Evolutionary conservation across 2,888 invertebrate genomes (phyloP), one percentile per base, ranked within the genome.

Genomic region (Seira sanloemensis): DNA sequence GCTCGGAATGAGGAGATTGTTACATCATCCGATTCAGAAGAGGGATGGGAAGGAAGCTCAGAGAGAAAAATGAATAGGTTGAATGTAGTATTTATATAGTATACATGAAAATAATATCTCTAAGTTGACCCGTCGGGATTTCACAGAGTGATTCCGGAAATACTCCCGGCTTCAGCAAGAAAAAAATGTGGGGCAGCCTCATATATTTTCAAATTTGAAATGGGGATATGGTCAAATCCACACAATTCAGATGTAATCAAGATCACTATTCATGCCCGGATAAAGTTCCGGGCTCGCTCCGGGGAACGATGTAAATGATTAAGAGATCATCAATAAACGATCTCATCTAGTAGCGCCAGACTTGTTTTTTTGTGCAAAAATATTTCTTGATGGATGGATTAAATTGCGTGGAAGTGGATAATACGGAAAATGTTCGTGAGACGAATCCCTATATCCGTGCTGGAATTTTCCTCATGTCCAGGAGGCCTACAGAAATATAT

Each of bases 241-340:
- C 67, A 26, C n/a, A 62, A 27, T 26, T 78, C 12, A 9, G 18
- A 16, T 68, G 26, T 27, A 37, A 69, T 69, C 12, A 37, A 37
- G 37, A 27, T 69, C 46, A 1, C 73, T 71, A 72, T 80, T 74
- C 80, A 72, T 74, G 67, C 80, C 80, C 68, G 74, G 74, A n/a
- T n/a, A 80, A 80, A 80, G 58, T 80, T 80, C 80, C 80, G 80
- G 67, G 65, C n/a, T 78, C 62, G 7, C 37, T 37, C 68, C 23
- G 16, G 37, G 37, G 37, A 37, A 7, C 37, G 12, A 37, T 4
- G 4, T 7, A 12, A 12, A 37, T 37, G 37, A 37, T 37, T 37
- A 37, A n/a, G 37, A 12, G 37, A 37, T 37, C 37, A 37, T 37
- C n/a, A n/a, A n/a, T n/a, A n/a, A n/a, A n/a, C n/a, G n/a, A n/a